phyloP scores from a whole-genome alignment of 2,888 invertebrate genomes.

The Acholoe squamosa region DNA sequence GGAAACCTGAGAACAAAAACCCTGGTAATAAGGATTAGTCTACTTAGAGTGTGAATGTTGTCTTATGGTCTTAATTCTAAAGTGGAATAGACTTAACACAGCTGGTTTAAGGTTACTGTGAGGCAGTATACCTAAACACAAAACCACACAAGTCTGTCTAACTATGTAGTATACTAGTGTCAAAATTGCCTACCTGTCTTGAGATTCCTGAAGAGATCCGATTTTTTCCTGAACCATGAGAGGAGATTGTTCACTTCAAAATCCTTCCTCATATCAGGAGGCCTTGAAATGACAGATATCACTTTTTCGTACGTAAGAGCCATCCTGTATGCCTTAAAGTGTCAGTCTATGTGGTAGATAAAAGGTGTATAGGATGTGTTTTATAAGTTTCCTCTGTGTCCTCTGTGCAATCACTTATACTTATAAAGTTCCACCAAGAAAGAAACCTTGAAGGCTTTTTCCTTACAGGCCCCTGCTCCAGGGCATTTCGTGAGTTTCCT shows the following conservation, averaged over 20 bases:
- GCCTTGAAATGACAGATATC: conserved; percentile 75
- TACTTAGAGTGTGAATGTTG: background rate
- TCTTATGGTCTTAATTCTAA: background rate
- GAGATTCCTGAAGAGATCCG: conserved; percentile 75
- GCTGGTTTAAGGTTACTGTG: too few species aligned
- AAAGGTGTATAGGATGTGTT: too few species aligned
- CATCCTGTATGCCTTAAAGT: background rate
- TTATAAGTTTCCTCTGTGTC: too few species aligned
- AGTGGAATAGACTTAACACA: background rate
- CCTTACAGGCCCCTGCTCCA: too few species aligned
- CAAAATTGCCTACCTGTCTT: conserved; percentile 75
- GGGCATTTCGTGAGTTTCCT: too few species aligned
- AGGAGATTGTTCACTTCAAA: conserved; percentile 77
- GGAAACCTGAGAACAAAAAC: background rate
- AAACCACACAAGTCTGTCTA: too few species aligned
- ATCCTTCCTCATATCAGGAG: conserved; percentile 75
- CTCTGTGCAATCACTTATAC: too few species aligned
- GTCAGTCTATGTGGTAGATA: too few species aligned
- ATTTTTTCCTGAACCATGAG: conserved; percentile 79
- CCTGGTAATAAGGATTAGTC: conserved; percentile 6
- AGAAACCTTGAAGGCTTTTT: too few species aligned
- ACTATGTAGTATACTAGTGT: background rate
- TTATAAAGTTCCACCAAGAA: too few species aligned
- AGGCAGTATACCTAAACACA: too few species aligned
- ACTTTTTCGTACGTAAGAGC: conserved; percentile 73